Conservation (phyloP, 2,113 vertebrate genomes). For the Narcine bancroftii region DNA sequence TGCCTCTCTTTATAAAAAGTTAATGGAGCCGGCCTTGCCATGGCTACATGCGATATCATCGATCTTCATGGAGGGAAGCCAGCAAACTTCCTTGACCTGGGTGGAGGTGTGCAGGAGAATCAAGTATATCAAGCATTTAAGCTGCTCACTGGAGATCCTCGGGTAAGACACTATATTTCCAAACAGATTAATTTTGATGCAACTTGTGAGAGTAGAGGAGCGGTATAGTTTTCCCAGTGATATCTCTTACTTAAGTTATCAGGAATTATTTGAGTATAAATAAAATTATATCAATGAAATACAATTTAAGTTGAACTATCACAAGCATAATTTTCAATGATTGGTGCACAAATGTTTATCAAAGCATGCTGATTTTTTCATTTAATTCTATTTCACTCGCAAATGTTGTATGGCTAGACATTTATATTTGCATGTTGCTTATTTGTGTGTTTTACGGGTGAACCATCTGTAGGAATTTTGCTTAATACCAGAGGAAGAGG, state of each 20-base stretch:
- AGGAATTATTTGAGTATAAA: not conserved
- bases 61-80: conserved; percentile 89
- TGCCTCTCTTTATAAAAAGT: conserved; percentile 61
- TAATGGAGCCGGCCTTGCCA: conserved; percentile 92
- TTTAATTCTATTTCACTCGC: not conserved
- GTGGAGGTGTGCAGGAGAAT: conserved; percentile 90
- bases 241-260: not conserved
- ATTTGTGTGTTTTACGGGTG: not conserved
- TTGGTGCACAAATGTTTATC: not conserved
- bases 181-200: not conserved
- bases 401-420: not conserved
- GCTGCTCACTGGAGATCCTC: conserved; percentile 86
- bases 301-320: not conserved
- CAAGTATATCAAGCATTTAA: conserved; percentile 97
- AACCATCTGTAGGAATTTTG: not conserved
- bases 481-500: not conserved
- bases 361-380: not conserved
- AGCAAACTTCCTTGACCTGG: conserved; percentile 94
- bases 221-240: not conserved
- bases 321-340: not conserved
- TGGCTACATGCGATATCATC: conserved; percentile 98
- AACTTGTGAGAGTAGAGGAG: not conserved
- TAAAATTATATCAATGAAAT: not conserved
- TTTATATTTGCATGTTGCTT: not conserved
- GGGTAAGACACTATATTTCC: conserved; percentile 59